Percentiles rank a stretch among this genome's conserved stretches.
Evolutionary conservation across 2,888 invertebrate genomes (phyloP).

Genomic region (Tethea ocularis): DNA sequence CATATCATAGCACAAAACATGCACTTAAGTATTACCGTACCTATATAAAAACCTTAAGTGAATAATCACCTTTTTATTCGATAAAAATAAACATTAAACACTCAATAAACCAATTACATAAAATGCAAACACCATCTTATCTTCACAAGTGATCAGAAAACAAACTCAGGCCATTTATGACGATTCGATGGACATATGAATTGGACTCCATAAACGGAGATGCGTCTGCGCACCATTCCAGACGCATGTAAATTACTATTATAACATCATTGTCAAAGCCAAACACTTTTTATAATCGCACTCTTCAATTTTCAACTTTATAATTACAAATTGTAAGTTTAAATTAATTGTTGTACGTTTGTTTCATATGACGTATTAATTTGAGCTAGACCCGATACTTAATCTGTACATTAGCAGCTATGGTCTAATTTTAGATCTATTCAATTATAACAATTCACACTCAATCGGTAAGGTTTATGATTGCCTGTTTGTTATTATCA

Average conservation of each 20-base stretch:
- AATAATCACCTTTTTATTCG: not conserved
- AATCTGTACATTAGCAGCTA: conserved; percentile 50
- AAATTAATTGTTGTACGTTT: not conserved
- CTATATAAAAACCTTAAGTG: no score
- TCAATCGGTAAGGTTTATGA: conserved; percentile 32
- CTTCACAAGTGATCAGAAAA: conserved; percentile 36
- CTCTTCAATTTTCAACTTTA: conserved; percentile 22
- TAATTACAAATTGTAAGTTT: not conserved
- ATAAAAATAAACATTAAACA: not conserved
- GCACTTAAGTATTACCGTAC: no score
- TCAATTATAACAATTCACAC: conserved; percentile 60
- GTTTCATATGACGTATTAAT: conserved; percentile 4
- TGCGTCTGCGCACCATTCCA: conserved; percentile 43
- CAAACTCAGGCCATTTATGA: conserved; percentile 52
- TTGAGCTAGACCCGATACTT: conserved; percentile 45
- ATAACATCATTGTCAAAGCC: conserved; percentile 49
- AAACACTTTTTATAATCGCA: conserved; percentile 30
- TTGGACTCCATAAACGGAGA: conserved; percentile 47
- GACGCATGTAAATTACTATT: conserved; percentile 61
- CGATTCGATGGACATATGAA: conserved; percentile 43
- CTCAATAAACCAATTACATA: conserved; percentile 6
- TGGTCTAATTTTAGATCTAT: conserved; percentile 52
- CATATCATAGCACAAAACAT: no score
- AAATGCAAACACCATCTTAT: conserved; percentile 6
- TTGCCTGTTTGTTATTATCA: conserved; percentile 34